Conservation (phyloP, 2,797 vertebrate genomes). For the Sebastes trivittatus region DNA sequence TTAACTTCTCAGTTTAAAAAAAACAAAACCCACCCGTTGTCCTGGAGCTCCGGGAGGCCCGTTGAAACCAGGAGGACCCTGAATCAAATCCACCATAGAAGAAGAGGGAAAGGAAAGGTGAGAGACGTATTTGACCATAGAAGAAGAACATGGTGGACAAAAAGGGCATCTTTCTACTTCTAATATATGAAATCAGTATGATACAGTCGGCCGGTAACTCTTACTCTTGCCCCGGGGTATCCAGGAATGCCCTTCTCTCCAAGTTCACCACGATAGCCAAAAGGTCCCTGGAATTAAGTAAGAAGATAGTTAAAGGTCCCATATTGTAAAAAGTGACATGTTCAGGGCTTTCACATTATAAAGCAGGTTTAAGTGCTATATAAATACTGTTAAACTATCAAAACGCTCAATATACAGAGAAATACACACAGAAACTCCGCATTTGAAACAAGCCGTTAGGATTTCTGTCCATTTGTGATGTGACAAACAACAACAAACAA, state of each 20-base stretch:
- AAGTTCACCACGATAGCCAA: constrained; percentile 80
- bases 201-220: background rate
- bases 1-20: background rate
- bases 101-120: background rate
- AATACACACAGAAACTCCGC: too few relatives aligned
- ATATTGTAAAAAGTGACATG: too few relatives aligned
- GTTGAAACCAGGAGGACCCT: constrained; percentile 89
- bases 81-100: constrained; percentile 25
- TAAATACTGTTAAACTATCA: too few relatives aligned
- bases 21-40: constrained; percentile 66
- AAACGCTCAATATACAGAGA: too few relatives aligned
- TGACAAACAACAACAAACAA: too few relatives aligned
- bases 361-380: too few relatives aligned
- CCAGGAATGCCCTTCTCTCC: constrained; percentile 94
- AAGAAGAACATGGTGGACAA: background rate
- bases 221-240: constrained; percentile 91
- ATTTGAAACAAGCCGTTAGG: too few relatives aligned
- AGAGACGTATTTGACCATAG: background rate
- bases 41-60: constrained; percentile 84
- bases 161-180: background rate
- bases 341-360: too few relatives aligned
- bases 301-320: background rate
- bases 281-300: constrained; percentile 76
- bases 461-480: too few relatives aligned
- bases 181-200: background rate